Evolutionary conservation across 1,140 invertebrate genomes (phyloP).

Genomic region (Macrobrachium rosenbergii): DNA sequence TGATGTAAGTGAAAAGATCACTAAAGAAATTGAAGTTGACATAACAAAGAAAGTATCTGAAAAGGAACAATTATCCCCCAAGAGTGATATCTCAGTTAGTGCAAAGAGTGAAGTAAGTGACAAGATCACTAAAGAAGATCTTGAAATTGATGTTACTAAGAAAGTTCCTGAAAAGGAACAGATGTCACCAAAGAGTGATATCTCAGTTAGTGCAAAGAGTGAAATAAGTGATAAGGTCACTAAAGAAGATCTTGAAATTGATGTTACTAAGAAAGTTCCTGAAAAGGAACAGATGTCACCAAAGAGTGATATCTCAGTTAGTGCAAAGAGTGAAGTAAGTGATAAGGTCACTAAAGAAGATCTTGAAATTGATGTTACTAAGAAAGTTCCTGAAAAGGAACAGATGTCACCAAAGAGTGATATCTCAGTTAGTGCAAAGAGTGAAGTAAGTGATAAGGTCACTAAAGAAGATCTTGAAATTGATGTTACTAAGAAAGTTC

Average conservation of each 20-base stretch:
- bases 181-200: too few species aligned
- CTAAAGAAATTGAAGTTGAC: not conserved
- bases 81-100: constrained; percentile 50
- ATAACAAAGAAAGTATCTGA: too few species aligned
- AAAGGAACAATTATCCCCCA: not conserved
- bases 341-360: not conserved
- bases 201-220: too few species aligned
- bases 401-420: constrained; percentile 32
- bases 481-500: not conserved
- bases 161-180: not conserved
- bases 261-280: not conserved
- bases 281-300: constrained; percentile 23
- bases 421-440: constrained; percentile 33
- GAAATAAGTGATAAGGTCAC: too few species aligned
- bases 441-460: not conserved
- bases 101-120: constrained; percentile 6
- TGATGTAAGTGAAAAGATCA: constrained; percentile 1
- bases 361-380: not conserved
- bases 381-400: not conserved
- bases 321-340: not conserved
- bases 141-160: constrained; percentile 25
- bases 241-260: not conserved
- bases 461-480: constrained; percentile 8
- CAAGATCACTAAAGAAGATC: not conserved
- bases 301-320: constrained; percentile 46